Conservation (phyloP, 2,113 vertebrate species). For the Bos indicus region DNA sequence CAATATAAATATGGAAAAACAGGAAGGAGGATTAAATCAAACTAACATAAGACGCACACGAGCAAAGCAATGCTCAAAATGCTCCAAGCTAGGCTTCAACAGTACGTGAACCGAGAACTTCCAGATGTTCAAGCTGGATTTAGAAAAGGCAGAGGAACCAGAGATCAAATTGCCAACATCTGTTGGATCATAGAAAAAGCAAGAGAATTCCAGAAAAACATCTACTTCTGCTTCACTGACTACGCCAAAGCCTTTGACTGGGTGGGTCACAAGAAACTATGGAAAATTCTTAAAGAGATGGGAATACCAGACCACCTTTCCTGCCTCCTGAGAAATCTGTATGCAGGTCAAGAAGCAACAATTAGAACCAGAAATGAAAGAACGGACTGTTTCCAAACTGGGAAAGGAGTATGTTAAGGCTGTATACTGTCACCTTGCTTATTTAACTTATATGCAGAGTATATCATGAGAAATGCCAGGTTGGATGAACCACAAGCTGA, state of each 20-base stretch:
- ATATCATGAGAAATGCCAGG: neutral
- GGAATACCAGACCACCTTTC: neutral
- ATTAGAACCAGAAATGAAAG: neutral
- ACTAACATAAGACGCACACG: neutral
- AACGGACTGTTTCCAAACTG: neutral
- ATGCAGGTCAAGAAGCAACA: neutral
- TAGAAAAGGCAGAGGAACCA: neutral
- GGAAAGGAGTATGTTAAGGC: neutral
- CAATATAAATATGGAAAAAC: constrained; percentile 21
- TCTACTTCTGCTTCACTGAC: neutral
- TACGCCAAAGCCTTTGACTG: neutral
- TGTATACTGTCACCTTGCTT: neutral
- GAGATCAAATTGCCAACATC: neutral
- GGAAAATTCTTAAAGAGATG: neutral
- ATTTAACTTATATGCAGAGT: neutral
- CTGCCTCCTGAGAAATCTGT: neutral
- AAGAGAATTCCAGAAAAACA: neutral
- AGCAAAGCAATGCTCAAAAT: neutral
- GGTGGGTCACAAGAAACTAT: neutral
- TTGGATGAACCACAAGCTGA: neutral
- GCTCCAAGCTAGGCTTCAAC: neutral
- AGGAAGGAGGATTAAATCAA: constrained; percentile 1
- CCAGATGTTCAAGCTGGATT: neutral
- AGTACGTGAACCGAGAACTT: neutral
- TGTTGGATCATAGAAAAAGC: neutral